These are phyloP conservation scores for Plumapathes pennacea DNA, from an alignment of 92 coral and sea anemone genomes.

Conservation along the genomic window DNA sequence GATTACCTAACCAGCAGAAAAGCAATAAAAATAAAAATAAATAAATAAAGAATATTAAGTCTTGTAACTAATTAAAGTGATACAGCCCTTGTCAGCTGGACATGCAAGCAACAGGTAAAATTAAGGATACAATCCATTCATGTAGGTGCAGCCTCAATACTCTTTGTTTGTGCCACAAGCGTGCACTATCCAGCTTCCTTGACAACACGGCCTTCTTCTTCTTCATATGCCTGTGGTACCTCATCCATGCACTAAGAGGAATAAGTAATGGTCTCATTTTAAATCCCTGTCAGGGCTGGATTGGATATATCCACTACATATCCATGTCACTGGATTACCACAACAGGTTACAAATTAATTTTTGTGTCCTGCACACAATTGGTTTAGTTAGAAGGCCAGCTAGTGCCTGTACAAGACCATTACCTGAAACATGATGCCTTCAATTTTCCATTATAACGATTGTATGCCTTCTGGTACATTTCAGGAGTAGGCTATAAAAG, in stretches of 20 bases:
- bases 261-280: too few species aligned
- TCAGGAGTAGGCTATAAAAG: conserved; percentile 85
- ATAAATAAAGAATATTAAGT: neutral
- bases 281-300: too few species aligned
- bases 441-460: conserved; percentile 73
- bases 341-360: neutral
- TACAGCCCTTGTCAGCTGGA: too few species aligned
- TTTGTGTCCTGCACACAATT: too few species aligned
- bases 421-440: conserved; percentile 76
- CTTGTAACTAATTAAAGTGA: too few species aligned
- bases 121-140: conserved; percentile 84
- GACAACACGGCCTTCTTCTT: conserved; percentile 64
- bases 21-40: neutral
- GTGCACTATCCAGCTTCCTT: conserved; percentile 63
- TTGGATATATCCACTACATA: too few species aligned
- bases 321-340: neutral
- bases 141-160: conserved; percentile 36
- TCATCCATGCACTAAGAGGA: conserved; percentile 81
- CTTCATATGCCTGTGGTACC: conserved; percentile 74
- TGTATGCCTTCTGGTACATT: conserved; percentile 91
- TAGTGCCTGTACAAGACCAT: too few species aligned
- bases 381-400: too few species aligned
- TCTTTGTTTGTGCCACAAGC: conserved; percentile 66
- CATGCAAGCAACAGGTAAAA: too few species aligned
- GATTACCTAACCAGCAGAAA: too few species aligned